phyloP scores from a whole-genome alignment of 2,113 vertebrate species.

The Anolis carolinensis region DNA sequence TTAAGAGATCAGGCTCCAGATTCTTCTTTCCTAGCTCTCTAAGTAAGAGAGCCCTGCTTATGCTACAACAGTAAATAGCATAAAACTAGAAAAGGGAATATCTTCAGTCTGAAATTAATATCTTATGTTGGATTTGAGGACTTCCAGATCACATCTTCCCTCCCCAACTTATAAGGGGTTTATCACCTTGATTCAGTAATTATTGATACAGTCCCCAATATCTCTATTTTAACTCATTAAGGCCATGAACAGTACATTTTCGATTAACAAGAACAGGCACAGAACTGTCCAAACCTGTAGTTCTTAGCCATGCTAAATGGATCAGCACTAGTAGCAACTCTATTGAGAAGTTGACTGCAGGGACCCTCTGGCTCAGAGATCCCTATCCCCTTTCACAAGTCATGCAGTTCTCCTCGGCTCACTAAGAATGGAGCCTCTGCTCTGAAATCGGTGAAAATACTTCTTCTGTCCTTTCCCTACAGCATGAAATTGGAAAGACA shows the following conservation, averaged over 20 bases:
- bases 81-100: neutral
- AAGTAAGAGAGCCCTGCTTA: neutral
- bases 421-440: neutral
- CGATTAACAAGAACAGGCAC: neutral
- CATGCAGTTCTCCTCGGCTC: neutral
- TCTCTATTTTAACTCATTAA: neutral
- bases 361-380: neutral
- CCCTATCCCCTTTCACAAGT: neutral
- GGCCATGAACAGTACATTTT: neutral
- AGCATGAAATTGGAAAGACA: neutral
- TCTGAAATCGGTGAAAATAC: neutral
- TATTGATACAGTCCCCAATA: neutral
- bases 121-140: neutral
- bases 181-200: too few relatives aligned
- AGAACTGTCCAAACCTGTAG: neutral
- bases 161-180: neutral
- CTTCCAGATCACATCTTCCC: neutral
- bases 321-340: neutral
- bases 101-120: neutral
- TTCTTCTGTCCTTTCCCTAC: neutral
- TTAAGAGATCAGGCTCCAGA: neutral
- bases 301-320: neutral
- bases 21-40: neutral
- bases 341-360: too few relatives aligned
- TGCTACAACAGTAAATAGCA: neutral